A percentile compares a stretch with the other conserved stretches of the same genome.
Evolutionary conservation across 2,113 vertebrate species (phyloP).

Genomic region (Tamias sibiricus): DNA sequence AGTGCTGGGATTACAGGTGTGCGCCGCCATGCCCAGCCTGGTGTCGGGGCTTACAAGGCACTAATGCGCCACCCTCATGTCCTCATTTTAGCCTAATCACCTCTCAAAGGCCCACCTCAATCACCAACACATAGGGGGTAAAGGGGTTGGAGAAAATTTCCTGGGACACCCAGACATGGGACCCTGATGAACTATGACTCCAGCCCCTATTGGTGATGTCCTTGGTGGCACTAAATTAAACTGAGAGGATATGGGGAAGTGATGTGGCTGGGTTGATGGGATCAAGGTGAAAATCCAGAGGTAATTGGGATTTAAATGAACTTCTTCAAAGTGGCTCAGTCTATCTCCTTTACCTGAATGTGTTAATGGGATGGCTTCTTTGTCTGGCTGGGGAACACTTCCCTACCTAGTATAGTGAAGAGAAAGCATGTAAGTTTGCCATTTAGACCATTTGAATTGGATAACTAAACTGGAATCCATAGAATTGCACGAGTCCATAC

Average conservation of each 20-base stretch:
- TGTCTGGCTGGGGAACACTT: not conserved
- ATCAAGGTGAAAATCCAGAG: not conserved
- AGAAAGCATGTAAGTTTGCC: not conserved
- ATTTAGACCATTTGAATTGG: not conserved
- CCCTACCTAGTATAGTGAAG: not conserved
- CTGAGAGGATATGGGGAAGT: not conserved
- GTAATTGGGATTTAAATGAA: not conserved
- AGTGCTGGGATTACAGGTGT: too few species aligned
- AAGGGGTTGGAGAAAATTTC: not conserved
- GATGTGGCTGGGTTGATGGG: not conserved
- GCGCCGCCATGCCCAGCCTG: too few species aligned
- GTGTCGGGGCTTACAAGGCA: not conserved
- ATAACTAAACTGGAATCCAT: not conserved
- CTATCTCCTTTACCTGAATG: not conserved
- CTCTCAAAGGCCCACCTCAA: not conserved
- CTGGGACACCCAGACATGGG: not conserved
- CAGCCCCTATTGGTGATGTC: not conserved
- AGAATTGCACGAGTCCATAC: not conserved
- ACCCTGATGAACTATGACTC: not conserved
- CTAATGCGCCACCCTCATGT: not conserved
- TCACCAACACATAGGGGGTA: not conserved
- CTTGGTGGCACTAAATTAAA: not conserved
- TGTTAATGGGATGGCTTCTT: not conserved
- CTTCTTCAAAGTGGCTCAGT: not conserved
- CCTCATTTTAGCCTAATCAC: not conserved